A percentile compares a stretch with the other conserved stretches of the same genome.
phyloP scores from a whole-genome alignment of 2,113 vertebrate genomes.

The Melanotaenia duboulayi region DNA sequence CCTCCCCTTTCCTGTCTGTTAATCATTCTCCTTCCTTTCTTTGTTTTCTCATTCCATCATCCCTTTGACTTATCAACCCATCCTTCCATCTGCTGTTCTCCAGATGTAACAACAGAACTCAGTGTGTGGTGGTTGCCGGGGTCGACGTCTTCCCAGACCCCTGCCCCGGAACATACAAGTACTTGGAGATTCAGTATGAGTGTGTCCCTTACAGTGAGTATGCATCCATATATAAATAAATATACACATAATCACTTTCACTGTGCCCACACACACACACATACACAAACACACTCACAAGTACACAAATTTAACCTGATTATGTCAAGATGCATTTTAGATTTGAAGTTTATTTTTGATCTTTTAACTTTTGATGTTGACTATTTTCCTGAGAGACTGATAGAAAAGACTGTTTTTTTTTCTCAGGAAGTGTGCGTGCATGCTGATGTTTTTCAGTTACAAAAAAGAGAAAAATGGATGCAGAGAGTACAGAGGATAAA shows the following conservation, averaged over 20 bases:
- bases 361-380: constrained; percentile 48
- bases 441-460: constrained; percentile 17
- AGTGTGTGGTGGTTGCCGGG: constrained; percentile 93
- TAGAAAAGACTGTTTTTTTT: constrained; percentile 48
- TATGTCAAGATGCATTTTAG: constrained; percentile 31
- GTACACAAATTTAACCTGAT: constrained; percentile 37
- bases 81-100: constrained; percentile 15
- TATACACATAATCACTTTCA: constrained; percentile 7
- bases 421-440: constrained; percentile 64
- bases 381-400: constrained; percentile 47
- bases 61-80: constrained; percentile 15
- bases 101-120: constrained; percentile 95
- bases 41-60: constrained; percentile 48
- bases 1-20: constrained; percentile 67
- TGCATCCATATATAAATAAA: constrained; percentile 15
- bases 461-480: constrained; percentile 34
- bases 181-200: constrained; percentile 95
- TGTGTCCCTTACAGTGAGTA: constrained; percentile 96
- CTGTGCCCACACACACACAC: constrained; percentile 14
- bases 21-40: constrained; percentile 58
- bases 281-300: constrained; percentile 20
- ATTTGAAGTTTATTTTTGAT: constrained; percentile 32
- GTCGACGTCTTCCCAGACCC: constrained; percentile 93
- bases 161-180: constrained; percentile 94
- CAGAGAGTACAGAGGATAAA: constrained; percentile 41